Conservation (phyloP, 2,888 invertebrate genomes). For the Aleiodes leptofemur region DNA sequence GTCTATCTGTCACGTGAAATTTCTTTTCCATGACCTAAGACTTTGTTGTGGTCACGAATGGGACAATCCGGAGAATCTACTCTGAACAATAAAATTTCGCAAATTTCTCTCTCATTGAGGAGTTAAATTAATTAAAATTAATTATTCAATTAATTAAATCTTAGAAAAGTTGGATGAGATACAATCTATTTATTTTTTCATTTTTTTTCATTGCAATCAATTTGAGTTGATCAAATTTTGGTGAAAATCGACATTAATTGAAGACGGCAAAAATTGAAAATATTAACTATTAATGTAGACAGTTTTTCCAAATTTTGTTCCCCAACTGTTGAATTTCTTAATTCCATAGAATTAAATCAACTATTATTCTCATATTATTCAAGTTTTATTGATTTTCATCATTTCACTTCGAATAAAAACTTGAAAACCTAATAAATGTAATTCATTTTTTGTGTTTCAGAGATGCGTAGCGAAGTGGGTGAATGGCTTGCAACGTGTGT, state of each 20-base stretch:
- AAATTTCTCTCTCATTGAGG: slow-evolving; percentile 1
- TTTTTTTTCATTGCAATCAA: too few relatives aligned
- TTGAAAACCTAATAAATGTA: neutral
- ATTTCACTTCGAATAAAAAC: slow-evolving; percentile 2
- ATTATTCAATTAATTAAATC: neutral
- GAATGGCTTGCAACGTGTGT: slow-evolving; percentile 76
- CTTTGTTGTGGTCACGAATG: slow-evolving; percentile 11
- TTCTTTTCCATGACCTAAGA: slow-evolving; percentile 28
- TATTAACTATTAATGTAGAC: too few relatives aligned
- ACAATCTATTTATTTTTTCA: too few relatives aligned
- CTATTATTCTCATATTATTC: neutral
- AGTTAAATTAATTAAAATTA: neutral
- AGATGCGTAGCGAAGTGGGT: slow-evolving; percentile 74
- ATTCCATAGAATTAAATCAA: neutral
- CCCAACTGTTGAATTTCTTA: neutral
- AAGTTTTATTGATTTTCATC: slow-evolving; percentile 7
- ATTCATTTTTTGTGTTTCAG: slow-evolving; percentile 57
- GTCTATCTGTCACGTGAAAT: neutral
- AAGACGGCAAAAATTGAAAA: too few relatives aligned
- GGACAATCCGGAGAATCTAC: neutral
- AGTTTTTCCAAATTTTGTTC: too few relatives aligned
- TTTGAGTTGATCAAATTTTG: too few relatives aligned
- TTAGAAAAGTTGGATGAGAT: too few relatives aligned
- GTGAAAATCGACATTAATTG: too few relatives aligned
- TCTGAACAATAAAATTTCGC: neutral